A percentile compares a stretch with the other conserved stretches of the same genome.
These are phyloP conservation scores for Ctenochaetus hawaiiensis DNA, from an alignment of 2,797 vertebrate species.

Conservation along the genomic window DNA sequence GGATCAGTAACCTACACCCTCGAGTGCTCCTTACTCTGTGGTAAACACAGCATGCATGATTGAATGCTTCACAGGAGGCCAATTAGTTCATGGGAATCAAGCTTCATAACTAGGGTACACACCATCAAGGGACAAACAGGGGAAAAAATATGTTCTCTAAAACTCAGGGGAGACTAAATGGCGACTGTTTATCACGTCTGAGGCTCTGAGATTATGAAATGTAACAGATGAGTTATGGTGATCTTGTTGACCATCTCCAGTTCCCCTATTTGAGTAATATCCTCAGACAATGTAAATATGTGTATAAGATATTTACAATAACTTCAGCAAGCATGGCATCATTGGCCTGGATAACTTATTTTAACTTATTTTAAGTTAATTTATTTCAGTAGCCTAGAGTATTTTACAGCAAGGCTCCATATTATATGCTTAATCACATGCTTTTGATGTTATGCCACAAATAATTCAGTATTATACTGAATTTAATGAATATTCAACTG, in stretches of 20 bases:
- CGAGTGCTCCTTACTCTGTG: constrained; percentile 14
- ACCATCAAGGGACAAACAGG: constrained; percentile 18
- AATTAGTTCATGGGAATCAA: constrained; percentile 64
- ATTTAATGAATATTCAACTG: not conserved
- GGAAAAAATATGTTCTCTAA: constrained; percentile 25
- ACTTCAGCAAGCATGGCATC: constrained; percentile 26
- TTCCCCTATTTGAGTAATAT: constrained; percentile 32
- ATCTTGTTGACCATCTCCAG: constrained; percentile 38
- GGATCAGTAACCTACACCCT: constrained; percentile 34
- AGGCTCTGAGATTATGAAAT: constrained; percentile 33
- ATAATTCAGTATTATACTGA: not conserved
- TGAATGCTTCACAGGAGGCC: constrained; percentile 36
- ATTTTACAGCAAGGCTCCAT: constrained; percentile 2
- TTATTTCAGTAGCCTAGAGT: not conserved
- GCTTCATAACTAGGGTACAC: constrained; percentile 22
- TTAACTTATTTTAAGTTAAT: not conserved
- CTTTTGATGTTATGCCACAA: constrained; percentile 4
- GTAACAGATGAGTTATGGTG: constrained; percentile 31
- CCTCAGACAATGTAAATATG: constrained; percentile 52
- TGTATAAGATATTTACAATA: constrained; percentile 48
- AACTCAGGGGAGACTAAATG: constrained; percentile 42
- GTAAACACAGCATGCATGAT: constrained; percentile 19
- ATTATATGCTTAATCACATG: constrained; percentile 7
- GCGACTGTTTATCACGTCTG: constrained; percentile 5
- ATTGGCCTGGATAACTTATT: constrained; percentile 42